phyloP scores from a whole-genome alignment of 2,113 vertebrate genomes.

The Crypturellus undulatus region DNA sequence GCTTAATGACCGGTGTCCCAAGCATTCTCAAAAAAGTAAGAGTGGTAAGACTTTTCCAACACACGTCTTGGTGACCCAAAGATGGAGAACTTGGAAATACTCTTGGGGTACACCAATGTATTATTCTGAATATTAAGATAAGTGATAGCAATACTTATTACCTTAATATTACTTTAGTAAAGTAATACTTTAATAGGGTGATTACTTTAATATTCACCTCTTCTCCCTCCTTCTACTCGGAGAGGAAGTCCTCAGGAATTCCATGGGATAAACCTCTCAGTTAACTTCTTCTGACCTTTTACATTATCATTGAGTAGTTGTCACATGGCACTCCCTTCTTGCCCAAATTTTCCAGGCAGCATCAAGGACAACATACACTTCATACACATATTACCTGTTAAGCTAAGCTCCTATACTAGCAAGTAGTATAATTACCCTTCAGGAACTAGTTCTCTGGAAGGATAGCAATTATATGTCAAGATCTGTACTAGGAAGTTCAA shows the following conservation, averaged over 20 bases:
- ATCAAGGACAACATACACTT: not conserved
- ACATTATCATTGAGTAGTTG: not conserved
- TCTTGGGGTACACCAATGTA: accelerated
- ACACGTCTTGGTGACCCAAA: not conserved
- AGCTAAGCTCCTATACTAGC: not conserved
- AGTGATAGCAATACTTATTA: accelerated
- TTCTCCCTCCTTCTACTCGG: not conserved
- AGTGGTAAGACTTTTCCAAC: not conserved
- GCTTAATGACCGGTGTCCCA: not conserved
- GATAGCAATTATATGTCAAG: not conserved
- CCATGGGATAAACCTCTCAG: not conserved
- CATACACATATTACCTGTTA: not conserved
- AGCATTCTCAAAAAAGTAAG: not conserved
- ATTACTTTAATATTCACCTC: not conserved
- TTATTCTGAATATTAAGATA: not conserved
- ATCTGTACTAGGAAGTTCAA: not conserved
- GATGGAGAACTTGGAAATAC: not conserved
- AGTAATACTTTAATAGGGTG: not conserved
- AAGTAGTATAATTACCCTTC: not conserved
- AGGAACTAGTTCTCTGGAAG: not conserved
- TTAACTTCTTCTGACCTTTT: not conserved
- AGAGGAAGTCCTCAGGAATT: not conserved
- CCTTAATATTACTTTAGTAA: not conserved
- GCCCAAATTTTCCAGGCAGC: not conserved
- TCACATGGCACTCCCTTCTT: not conserved